Evolutionary conservation across 2,888 invertebrate species (phyloP).

Genomic region (Drosophila paucipuncta): DNA sequence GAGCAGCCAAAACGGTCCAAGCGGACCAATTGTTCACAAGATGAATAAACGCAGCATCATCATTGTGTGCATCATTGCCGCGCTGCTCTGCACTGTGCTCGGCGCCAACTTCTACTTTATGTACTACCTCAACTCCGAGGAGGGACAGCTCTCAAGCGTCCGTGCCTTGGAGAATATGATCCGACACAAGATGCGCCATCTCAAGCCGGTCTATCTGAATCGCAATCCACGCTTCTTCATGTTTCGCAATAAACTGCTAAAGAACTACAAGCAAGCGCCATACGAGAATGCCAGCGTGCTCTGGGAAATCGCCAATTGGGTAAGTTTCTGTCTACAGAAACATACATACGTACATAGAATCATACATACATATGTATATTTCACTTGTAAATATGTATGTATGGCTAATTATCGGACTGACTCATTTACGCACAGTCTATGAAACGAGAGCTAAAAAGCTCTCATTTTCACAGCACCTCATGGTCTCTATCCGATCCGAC

Average conservation of each 20-base stretch:
- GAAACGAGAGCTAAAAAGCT: neutral
- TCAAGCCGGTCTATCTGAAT: constrained; percentile 84
- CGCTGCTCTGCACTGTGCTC: constrained; percentile 76
- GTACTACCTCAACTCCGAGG: constrained; percentile 84
- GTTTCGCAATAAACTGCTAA: constrained; percentile 84
- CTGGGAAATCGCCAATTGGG: constrained; percentile 86
- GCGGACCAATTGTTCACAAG: constrained; percentile 37
- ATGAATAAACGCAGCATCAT: constrained; percentile 83
- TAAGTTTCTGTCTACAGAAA: constrained; percentile 56
- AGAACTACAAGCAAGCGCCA: constrained; percentile 82
- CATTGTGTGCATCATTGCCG: constrained; percentile 80
- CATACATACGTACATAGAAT: neutral
- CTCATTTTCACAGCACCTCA: neutral
- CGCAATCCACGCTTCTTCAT: constrained; percentile 85
- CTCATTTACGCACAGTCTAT: constrained; percentile 2
- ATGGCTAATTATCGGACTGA: neutral
- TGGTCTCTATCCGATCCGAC: neutral
- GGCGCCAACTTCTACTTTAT: constrained; percentile 85
- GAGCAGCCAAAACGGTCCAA: constrained; percentile 33
- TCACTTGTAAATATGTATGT: neutral
- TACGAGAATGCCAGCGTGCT: constrained; percentile 86
- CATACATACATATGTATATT: neutral
- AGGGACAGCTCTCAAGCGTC: constrained; percentile 85
- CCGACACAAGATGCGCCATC: constrained; percentile 83
- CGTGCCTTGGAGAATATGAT: constrained; percentile 84